Evolutionary conservation across 1,140 invertebrate species (phyloP), one percentile per base, ranked within the genome.

Genomic region (Danaus plexippus): DNA sequence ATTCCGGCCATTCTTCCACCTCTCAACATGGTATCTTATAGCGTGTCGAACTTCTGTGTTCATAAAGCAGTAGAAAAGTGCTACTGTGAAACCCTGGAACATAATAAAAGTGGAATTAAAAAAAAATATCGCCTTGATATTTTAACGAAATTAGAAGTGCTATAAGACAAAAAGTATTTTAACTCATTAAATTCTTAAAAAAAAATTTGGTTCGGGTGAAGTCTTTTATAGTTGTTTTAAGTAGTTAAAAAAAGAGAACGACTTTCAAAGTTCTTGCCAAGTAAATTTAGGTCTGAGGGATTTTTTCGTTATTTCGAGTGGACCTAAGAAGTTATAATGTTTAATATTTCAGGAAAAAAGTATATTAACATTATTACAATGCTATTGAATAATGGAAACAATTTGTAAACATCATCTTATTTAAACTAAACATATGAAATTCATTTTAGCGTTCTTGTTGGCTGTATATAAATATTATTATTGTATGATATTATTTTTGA

Each of bases 41-140:
- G 94, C 92, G 71, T 94, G 94, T 52, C 95, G 92, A 10, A 98
- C 96, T 87, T 97, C 96, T 1, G 93, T 94, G 87, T 97, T 97
- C 59, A 97, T 89, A 84, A 97, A 97, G 85, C 96, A 97, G 87
- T 96, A 97, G 80, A 97, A 93, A 13, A 97, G 78, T 22, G 95
- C 94, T 51, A 97, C 94, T 40, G 92, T 92, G 73, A 96, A 92
- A 64, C 95, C 95, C 94, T 96, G 87, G 42, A 52, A 51, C 43
- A 42, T 43, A 63, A 49, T 57, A 4, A 11, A 46, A 15, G 15
- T 15, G 15, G 3, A 15, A 15, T 15, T 15, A 15, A 15, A 15
- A 15, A 15, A 15, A 15, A 15, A 15, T 15, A 15, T 3, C 15
- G 3, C 15, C 3, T 15, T 15, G 15, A 15, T 15, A 15, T 1